phyloP scores from a whole-genome alignment of 2,888 invertebrate genomes.

The Stenotaenia linearis region DNA sequence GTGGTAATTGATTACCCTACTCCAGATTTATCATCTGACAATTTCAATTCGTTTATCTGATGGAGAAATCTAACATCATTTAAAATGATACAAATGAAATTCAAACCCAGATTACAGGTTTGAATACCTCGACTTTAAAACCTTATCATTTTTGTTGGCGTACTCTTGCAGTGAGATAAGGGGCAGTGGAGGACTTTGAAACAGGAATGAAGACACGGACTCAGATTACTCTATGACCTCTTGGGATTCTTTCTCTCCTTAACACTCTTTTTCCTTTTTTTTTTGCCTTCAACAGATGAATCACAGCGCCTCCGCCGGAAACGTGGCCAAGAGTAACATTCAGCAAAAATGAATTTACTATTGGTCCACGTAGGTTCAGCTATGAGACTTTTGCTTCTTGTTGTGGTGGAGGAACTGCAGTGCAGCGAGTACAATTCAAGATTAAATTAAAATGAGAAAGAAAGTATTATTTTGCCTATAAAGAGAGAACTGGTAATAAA shows the following conservation, averaged over 20 bases:
- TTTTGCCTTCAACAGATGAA: not conserved
- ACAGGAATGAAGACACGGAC: conserved; percentile 24
- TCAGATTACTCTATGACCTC: conserved; percentile 20
- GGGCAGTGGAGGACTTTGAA: conserved; percentile 26
- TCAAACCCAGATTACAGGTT: conserved; percentile 5
- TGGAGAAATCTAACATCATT: no score
- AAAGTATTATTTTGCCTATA: not conserved
- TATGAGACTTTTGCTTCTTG: not conserved
- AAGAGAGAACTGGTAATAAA: no score
- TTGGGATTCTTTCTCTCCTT: conserved; percentile 8
- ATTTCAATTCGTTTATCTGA: not conserved
- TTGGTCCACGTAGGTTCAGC: not conserved
- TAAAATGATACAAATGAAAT: not conserved
- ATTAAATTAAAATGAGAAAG: not conserved
- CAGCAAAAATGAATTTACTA: not conserved
- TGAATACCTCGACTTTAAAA: conserved; percentile 6
- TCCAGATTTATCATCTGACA: no score
- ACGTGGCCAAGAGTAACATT: not conserved
- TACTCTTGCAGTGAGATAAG: conserved; percentile 7
- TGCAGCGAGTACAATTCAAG: not conserved
- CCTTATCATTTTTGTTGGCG: conserved; percentile 26
- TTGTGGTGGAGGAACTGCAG: not conserved
- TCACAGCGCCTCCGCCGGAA: not conserved
- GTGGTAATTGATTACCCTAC: no score
- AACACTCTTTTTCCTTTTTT: not conserved